Evolutionary conservation across 2,888 invertebrate genomes (phyloP), one percentile per base, ranked within the genome.

Genomic region (Cordilura impudica): DNA sequence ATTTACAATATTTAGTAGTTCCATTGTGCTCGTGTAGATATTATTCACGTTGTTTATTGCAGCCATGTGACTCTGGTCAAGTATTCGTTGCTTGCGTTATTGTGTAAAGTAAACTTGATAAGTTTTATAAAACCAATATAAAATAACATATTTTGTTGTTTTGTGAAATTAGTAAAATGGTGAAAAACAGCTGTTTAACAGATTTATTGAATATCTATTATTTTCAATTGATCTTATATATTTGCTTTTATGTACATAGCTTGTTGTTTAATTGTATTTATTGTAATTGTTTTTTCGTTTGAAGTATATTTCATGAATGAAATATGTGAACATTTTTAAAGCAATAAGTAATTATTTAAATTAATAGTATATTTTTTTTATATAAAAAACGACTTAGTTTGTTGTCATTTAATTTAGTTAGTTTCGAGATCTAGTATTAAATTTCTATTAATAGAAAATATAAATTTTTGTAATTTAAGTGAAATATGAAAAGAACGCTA

Each of bases 161-260:
- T 39, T 60, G 56, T 29, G 8, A 19, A 47, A 31, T n/a, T 39
- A 39, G 4, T 12, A 39, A 4, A 39, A n/a, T 39, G 1, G n/a
- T n/a, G n/a, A 39, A 39, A 56, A 72, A 58, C 69, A 69, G 56
- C 78, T 69, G 67, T 67, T 49, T 63, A 72, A 78, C 39, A 56
- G 72, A 67, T 56, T 72, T 66, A 77, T 72, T 58, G 49, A 69
- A 58, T 69, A 69, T 53, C 43, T 35, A n/a, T 39, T 39, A 39
- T n/a, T 39, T 39, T 39, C 35, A 39, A 39, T 39, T 39, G 35
- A n/a, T 39, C 35, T 39, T 39, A n/a, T n/a, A n/a, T n/a, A n/a
- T n/a, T 39, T 39, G 35, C n/a, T 39, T 39, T 12, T n/a, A 4
- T 39, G n/a, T 39, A n/a, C 35, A 39, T n/a, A 35, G 4, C 35